phyloP scores from a whole-genome alignment of 2,797 vertebrate genomes.

The Halcyon badia region DNA sequence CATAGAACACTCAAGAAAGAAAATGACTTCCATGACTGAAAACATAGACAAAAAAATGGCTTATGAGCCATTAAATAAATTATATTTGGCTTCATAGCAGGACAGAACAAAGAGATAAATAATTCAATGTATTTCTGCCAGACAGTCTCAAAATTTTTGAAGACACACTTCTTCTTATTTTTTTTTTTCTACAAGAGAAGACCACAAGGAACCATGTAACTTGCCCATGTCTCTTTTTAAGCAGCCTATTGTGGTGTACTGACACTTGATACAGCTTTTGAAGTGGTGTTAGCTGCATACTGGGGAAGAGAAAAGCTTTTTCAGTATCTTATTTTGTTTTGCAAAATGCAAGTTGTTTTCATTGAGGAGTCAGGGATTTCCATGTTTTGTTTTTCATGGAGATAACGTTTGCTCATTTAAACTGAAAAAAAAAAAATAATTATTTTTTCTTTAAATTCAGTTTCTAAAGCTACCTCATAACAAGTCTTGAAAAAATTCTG shows the following conservation, averaged over 20 bases:
- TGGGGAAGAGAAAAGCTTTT: background rate
- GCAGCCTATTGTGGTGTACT: background rate
- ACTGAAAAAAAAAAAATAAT: fast-evolving
- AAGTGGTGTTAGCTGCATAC: background rate
- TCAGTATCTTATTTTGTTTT: constrained; percentile 1
- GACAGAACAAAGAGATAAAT: constrained; percentile 23
- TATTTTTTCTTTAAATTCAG: background rate
- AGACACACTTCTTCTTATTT: background rate
- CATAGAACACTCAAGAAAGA: background rate
- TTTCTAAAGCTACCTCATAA: background rate
- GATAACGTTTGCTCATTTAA: background rate
- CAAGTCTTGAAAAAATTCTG: background rate
- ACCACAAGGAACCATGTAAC: background rate
- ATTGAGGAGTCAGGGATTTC: background rate
- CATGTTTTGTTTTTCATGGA: background rate
- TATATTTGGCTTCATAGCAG: background rate
- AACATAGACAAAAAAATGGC: background rate
- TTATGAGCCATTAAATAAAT: background rate
- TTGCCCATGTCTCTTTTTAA: background rate
- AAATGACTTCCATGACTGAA: background rate
- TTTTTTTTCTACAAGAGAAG: background rate
- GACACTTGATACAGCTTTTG: background rate
- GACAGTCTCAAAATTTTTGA: background rate
- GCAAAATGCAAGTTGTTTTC: background rate
- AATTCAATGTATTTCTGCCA: constrained; percentile 8